Evolutionary conservation across 2,888 invertebrate genomes (phyloP), one percentile per base, ranked within the genome.

Genomic region (Nezara viridula): DNA sequence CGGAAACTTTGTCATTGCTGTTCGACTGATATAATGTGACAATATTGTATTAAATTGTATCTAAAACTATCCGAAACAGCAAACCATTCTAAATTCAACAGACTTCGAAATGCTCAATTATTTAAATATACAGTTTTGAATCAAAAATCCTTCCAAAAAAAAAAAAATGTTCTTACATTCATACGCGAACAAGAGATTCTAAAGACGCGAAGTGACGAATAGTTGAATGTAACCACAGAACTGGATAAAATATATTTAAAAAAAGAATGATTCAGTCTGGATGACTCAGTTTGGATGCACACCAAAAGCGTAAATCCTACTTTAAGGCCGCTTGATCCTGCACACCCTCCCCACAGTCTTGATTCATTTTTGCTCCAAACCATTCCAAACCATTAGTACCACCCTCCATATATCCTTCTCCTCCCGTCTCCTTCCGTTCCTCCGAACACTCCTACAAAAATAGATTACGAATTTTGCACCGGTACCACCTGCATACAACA

Each of bases 231-330:
- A 60, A 66, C 66, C 66, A 66, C 16, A 66, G 27, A 19, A 66
- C 66, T 66, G 19, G 32, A 66, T 66, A 5, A 7, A 66, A 66
- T 19, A 32, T n/a, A n/a, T n/a, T 66, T 60, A 27, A 27, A 32
- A 66, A 32, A 66, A 37, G 52, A 12, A 66, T 66, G 66, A 66
- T 66, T 66, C 66, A 66, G 12, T 32, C 5, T 19, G 32, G 19
- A 66, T 66, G 66, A 66, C 27, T 66, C 66, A 66, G 32, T 66
- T 66, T 66, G 66, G 66, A 32, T 66, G 32, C 66, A 66, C 32
- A 66, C 66, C 27, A 66, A 66, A 66, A 32, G 66, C 32, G 32
- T 66, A 66, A 66, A 66, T 66, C 66, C 66, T 14, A 32, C 66
- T 66, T 66, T 19, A 66, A 66, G 66, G 4, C 66, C 4, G 32